Conservation (phyloP, 1,140 invertebrate genomes). For the Drosophila rufa region DNA sequence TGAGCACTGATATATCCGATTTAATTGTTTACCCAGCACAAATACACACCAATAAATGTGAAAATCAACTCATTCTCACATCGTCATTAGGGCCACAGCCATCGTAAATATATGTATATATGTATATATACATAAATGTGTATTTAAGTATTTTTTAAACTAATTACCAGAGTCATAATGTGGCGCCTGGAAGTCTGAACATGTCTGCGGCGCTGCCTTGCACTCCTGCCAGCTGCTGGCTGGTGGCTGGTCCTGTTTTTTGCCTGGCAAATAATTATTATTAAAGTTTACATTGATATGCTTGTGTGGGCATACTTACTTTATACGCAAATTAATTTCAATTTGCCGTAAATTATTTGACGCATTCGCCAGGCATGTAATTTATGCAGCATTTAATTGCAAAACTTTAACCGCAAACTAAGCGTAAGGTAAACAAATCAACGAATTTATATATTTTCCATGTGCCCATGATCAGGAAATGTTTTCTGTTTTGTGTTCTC, state of each 20-base stretch:
- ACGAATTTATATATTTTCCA: conserved; percentile 26
- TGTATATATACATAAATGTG: background rate
- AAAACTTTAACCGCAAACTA: conserved; percentile 58
- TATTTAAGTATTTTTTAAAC: conserved; percentile 26
- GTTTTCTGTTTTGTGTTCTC: background rate
- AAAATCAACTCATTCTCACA: conserved; percentile 11
- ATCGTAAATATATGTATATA: background rate
- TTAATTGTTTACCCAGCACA: conserved; percentile 38
- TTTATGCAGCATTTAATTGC: conserved; percentile 62
- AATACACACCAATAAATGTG: conserved; percentile 12
- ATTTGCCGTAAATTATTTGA: conserved; percentile 43
- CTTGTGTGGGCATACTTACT: background rate
- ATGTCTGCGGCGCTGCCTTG: background rate
- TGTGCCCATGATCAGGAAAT: conserved; percentile 20
- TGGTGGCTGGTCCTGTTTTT: conserved; percentile 4
- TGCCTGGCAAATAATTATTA: conserved; percentile 17
- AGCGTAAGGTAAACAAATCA: conserved; percentile 52
- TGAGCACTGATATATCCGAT: conserved; percentile 41
- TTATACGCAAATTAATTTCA: conserved; percentile 41
- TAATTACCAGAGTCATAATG: conserved; percentile 36
- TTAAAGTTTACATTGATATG: conserved; percentile 34
- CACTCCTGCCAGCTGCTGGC: background rate
- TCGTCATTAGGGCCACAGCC: conserved; percentile 4
- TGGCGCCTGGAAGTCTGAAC: conserved; percentile 31
- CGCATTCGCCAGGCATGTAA: conserved; percentile 36